A percentile compares a stretch with the other conserved stretches of the same genome.
phyloP scores from a whole-genome alignment of 64 coral and sea anemone species.

The Dendrophyllia cribrosa region DNA sequence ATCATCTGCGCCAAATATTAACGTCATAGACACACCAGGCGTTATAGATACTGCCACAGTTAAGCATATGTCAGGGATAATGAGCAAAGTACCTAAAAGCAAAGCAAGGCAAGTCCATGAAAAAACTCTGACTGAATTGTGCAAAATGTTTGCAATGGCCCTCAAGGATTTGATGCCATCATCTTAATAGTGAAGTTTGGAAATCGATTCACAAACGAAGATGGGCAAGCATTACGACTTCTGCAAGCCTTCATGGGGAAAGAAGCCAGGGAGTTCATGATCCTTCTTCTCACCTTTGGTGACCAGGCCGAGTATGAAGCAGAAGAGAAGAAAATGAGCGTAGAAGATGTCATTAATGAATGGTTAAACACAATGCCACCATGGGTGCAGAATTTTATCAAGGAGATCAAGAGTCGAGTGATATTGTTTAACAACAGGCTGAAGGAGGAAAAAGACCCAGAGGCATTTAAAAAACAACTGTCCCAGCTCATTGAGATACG shows the following conservation, averaged over 20 bases:
- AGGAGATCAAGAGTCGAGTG: neutral
- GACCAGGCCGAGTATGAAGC: neutral
- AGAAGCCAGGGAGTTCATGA: neutral
- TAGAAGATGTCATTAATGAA: neutral
- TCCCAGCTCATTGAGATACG: neutral
- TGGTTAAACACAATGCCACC: neutral
- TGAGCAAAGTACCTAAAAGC: too few species aligned
- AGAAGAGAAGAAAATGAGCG: neutral
- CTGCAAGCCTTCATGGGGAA: neutral
- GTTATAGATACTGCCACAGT: slow-evolving; percentile 18
- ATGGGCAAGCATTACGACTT: neutral
- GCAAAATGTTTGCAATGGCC: slow-evolving; percentile 31
- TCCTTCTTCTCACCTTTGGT: neutral
- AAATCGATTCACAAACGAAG: neutral
- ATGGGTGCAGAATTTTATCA: neutral
- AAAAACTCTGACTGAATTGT: neutral
- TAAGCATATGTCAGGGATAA: neutral
- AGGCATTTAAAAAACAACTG: neutral
- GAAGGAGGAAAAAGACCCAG: neutral
- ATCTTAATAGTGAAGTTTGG: neutral
- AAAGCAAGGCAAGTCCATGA: neutral
- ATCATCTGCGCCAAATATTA: neutral
- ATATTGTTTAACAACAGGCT: neutral
- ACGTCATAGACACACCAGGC: slow-evolving; percentile 45
- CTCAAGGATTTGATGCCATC: slow-evolving; percentile 22